phyloP scores from a whole-genome alignment of 2,888 invertebrate species.

The Stratiomys singularior region DNA sequence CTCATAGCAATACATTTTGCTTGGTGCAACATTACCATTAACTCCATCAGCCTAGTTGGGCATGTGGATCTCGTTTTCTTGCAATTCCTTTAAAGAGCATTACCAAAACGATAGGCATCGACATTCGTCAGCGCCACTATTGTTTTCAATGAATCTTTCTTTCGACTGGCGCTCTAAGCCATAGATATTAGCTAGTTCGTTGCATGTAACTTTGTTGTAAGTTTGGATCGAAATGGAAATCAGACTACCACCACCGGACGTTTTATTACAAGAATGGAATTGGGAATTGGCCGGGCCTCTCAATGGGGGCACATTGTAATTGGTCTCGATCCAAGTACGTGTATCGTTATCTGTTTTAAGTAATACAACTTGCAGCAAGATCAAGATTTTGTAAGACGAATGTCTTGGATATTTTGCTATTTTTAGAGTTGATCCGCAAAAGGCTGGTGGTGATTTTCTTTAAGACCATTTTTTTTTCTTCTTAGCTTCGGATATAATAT shows the following conservation, averaged over 20 bases:
- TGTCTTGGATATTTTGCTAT: background rate
- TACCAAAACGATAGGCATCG: no score
- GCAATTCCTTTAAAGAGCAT: background rate
- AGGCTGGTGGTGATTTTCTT: background rate
- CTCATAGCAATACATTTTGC: no score
- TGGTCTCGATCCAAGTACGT: constrained; percentile 1
- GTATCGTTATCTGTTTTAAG: background rate
- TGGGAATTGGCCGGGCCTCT: background rate
- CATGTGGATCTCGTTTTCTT: background rate
- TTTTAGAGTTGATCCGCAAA: background rate
- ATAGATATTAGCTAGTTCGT: background rate
- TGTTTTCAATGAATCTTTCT: constrained; percentile 24
- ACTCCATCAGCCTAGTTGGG: background rate
- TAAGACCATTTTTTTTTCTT: background rate
- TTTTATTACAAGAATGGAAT: background rate
- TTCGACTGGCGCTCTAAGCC: background rate
- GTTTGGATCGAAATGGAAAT: no score
- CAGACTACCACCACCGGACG: background rate
- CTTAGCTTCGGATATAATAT: background rate
- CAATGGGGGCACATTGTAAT: constrained; percentile 3
- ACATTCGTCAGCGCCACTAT: constrained; percentile 13
- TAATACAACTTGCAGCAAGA: background rate
- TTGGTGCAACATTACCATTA: constrained; percentile 6
- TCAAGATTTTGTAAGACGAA: constrained; percentile 3
- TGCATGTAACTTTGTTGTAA: no score